Percentiles rank a stretch among this genome's conserved stretches.
These are phyloP conservation scores for Catostylus mosaicus DNA, from an alignment of 30 jellyfish, hydroid and myxozoan species.

Conservation along the genomic window DNA sequence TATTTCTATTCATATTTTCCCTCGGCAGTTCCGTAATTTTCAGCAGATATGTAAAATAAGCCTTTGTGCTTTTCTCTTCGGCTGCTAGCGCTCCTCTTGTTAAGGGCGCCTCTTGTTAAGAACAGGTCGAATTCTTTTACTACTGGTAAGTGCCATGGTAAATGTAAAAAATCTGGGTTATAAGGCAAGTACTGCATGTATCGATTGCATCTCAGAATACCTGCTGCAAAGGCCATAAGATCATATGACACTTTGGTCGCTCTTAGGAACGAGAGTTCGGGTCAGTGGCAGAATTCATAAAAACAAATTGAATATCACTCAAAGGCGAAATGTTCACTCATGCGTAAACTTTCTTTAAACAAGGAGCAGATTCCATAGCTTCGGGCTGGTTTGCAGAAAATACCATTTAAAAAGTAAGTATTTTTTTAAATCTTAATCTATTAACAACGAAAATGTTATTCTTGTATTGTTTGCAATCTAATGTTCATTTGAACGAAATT, in stretches of 20 bases:
- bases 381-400: conserved; percentile 12
- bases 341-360: conserved; percentile 38
- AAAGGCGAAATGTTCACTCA: conserved; percentile 23
- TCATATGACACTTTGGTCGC: conserved; percentile 54
- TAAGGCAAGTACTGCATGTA: not conserved
- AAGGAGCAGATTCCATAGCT: not conserved
- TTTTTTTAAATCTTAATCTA: no score
- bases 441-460: no score
- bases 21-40: no score
- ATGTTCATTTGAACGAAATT: no score
- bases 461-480: no score
- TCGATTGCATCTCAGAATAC: conserved; percentile 20
- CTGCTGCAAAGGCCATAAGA: conserved; percentile 65
- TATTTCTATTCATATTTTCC: no score
- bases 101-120: no score
- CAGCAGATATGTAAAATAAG: no score
- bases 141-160: no score
- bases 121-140: no score
- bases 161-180: not conserved
- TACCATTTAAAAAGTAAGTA: conserved; percentile 57
- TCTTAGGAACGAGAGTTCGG: conserved; percentile 26
- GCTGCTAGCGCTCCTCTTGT: no score
- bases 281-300: conserved; percentile 78
- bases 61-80: no score
- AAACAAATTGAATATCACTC: conserved; percentile 15